Evolutionary conservation across 2,888 invertebrate genomes (phyloP).

Genomic region (Tholera decimalis): DNA sequence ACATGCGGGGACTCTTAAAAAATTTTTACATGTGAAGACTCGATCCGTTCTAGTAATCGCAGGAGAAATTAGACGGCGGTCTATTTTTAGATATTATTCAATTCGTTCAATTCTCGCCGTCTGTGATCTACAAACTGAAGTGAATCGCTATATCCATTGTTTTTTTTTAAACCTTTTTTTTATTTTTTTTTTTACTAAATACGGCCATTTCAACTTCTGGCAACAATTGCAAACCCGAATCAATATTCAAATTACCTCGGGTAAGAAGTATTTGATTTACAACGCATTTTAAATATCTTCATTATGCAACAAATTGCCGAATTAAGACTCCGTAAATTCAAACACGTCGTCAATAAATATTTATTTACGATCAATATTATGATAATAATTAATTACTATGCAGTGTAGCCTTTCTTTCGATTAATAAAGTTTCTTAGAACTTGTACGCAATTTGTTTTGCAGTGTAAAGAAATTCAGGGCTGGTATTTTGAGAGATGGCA

Average conservation of each 20-base stretch:
- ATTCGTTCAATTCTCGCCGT: too few relatives aligned
- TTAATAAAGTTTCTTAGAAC: slow-evolving; percentile 82
- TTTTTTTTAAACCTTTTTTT: too few relatives aligned
- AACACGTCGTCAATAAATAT: slow-evolving; percentile 81
- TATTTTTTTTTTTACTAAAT: too few relatives aligned
- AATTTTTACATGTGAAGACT: too few relatives aligned
- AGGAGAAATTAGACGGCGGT: too few relatives aligned
- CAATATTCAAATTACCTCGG: slow-evolving; percentile 62
- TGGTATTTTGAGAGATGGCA: slow-evolving; percentile 43
- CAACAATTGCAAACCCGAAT: slow-evolving; percentile 41
- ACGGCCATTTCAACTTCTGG: slow-evolving; percentile 20
- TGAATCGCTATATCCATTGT: too few relatives aligned
- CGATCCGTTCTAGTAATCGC: too few relatives aligned
- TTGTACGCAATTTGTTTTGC: slow-evolving; percentile 84
- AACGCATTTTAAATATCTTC: slow-evolving; percentile 72
- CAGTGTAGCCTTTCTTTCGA: slow-evolving; percentile 73
- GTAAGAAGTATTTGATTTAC: slow-evolving; percentile 67
- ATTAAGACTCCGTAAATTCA: slow-evolving; percentile 77
- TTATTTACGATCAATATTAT: slow-evolving; percentile 80
- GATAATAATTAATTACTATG: slow-evolving; percentile 78
- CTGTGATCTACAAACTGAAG: too few relatives aligned
- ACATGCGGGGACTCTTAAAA: too few relatives aligned
- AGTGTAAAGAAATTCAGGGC: slow-evolving; percentile 69
- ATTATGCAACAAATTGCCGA: slow-evolving; percentile 66
- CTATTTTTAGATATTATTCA: too few relatives aligned